Conservation (phyloP, 2,888 invertebrate species). For the Axea sp. region DNA sequence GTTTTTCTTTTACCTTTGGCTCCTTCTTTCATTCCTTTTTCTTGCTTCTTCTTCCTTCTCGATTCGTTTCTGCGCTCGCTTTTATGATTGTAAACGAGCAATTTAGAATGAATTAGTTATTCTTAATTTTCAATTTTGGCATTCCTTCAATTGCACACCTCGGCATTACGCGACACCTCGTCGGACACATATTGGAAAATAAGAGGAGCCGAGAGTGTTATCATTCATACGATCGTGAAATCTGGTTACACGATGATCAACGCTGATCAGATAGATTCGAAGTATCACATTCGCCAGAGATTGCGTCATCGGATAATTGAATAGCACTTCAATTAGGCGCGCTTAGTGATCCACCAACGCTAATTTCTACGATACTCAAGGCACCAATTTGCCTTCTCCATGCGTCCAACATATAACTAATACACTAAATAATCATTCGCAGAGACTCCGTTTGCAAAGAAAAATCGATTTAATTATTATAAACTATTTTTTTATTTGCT, state of each 20-base stretch:
- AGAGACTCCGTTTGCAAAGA: not conserved
- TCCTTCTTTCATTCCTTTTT: conserved; percentile 4
- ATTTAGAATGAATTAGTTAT: conserved; percentile 19
- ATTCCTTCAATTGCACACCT: not conserved
- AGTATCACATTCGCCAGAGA: conserved; percentile 66
- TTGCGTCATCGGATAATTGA: conserved; percentile 76
- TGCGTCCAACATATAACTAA: conserved; percentile 45
- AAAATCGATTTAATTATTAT: not conserved
- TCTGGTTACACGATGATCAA: conserved; percentile 49
- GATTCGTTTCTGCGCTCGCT: not conserved
- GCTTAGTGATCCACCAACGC: conserved; percentile 73
- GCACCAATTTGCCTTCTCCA: conserved; percentile 57
- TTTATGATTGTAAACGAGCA: conserved; percentile 9
- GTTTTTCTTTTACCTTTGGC: conserved; percentile 21
- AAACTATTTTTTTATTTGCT: conserved; percentile 3
- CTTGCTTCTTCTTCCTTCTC: not conserved
- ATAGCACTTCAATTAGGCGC: conserved; percentile 74
- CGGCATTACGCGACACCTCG: no score
- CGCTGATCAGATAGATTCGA: conserved; percentile 46
- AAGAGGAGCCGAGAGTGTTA: conserved; percentile 2
- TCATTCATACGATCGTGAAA: conserved; percentile 36
- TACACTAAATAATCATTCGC: conserved; percentile 24
- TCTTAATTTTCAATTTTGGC: conserved; percentile 1
- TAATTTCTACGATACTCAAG: conserved; percentile 56
- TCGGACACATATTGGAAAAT: not conserved